Conservation (phyloP, 2,113 vertebrate genomes). For the Cheirogaleus medius region DNA sequence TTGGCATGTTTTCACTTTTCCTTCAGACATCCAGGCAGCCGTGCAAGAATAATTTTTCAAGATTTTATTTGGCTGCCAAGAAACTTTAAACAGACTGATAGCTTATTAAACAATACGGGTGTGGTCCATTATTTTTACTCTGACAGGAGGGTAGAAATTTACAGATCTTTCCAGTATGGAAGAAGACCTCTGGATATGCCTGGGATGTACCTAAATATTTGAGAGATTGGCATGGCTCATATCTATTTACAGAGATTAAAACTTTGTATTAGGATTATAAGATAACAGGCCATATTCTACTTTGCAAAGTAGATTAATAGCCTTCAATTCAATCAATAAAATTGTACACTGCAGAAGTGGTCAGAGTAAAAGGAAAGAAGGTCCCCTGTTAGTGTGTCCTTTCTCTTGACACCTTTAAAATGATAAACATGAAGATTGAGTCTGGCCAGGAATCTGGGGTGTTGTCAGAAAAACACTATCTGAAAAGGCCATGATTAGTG, state of each 20-base stretch:
- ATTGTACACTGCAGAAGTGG: not conserved
- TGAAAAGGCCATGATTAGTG: not conserved
- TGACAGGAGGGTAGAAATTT: not conserved
- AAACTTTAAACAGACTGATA: conserved; percentile 54
- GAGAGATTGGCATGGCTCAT: not conserved
- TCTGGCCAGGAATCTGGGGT: not conserved
- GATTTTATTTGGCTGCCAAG: conserved; percentile 42
- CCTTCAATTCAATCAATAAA: not conserved
- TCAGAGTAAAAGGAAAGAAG: not conserved
- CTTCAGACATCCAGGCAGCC: conserved; percentile 3
- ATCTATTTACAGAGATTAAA: not conserved
- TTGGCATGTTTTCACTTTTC: conserved; percentile 31
- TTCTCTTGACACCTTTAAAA: not conserved
- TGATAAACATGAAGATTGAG: not conserved
- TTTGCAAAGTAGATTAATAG: not conserved
- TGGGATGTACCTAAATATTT: not conserved
- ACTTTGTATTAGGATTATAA: not conserved
- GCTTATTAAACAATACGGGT: conserved; percentile 33
- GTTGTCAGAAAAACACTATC: not conserved
- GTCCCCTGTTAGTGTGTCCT: not conserved
- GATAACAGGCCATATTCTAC: not conserved
- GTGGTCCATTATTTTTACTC: not conserved
- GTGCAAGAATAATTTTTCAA: conserved; percentile 55
- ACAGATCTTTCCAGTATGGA: not conserved
- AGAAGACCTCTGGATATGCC: not conserved